A percentile compares a stretch with the other conserved stretches of the same genome.
Conservation (phyloP, 2,888 invertebrate species). For the Penaeus monodon region DNA sequence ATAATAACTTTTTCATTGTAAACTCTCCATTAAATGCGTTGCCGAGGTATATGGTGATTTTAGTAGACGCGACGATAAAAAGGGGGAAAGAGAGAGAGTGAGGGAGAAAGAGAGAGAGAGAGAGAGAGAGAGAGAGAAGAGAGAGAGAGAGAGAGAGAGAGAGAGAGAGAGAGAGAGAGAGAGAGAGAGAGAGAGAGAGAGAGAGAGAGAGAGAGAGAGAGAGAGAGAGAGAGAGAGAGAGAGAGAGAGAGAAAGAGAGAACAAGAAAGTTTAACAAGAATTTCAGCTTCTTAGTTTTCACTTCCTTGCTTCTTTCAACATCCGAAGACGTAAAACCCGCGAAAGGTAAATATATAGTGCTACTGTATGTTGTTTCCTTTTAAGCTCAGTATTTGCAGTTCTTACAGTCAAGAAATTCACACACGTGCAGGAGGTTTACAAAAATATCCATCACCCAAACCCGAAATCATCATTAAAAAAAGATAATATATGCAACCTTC, state of each 20-base stretch:
- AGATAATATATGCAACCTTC: slow-evolving; percentile 13
- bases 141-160: too few relatives aligned
- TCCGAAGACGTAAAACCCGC: too few relatives aligned
- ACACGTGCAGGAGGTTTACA: too few relatives aligned
- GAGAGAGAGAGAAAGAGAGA: slow-evolving; percentile 22
- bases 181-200: neutral
- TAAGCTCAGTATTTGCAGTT: too few relatives aligned
- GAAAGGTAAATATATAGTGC: too few relatives aligned
- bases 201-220: slow-evolving; percentile 1
- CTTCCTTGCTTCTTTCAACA: neutral
- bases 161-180: neutral
- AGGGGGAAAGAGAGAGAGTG: neutral
- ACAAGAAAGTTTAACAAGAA: neutral
- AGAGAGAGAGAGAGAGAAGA: too few relatives aligned
- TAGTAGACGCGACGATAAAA: neutral
- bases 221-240: slow-evolving; percentile 25
- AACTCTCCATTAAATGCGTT: too few relatives aligned
- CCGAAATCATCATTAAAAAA: neutral
- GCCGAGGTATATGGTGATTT: too few relatives aligned
- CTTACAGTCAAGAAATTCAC: too few relatives aligned
- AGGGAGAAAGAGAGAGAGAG: neutral
- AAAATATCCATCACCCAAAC: too few relatives aligned
- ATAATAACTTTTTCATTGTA: too few relatives aligned
- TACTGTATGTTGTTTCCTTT: too few relatives aligned
- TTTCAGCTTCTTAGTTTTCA: neutral